Evolutionary conservation across 2,888 invertebrate species (phyloP).

Genomic region (Oligia latruncula): DNA sequence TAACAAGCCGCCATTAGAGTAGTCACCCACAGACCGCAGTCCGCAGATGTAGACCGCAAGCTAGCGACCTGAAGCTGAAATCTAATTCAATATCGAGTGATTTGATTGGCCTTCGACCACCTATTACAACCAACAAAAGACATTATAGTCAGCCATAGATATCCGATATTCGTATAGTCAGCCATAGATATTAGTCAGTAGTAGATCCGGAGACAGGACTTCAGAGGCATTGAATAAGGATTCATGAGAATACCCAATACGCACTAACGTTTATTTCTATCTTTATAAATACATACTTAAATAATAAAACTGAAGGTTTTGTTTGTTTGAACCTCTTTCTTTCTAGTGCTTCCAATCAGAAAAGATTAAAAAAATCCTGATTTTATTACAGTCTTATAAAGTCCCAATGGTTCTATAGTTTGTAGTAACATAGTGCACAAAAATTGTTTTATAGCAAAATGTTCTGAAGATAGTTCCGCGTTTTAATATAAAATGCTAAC

Average conservation of each 20-base stretch:
- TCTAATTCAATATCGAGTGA: not conserved
- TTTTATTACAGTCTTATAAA: not conserved
- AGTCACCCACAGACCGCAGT: too few species aligned
- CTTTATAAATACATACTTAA: too few species aligned
- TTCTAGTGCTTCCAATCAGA: too few species aligned
- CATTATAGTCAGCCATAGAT: not conserved
- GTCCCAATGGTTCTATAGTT: not conserved
- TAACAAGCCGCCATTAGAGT: too few species aligned
- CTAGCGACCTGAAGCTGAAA: too few species aligned
- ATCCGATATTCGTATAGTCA: too few species aligned
- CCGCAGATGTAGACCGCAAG: too few species aligned
- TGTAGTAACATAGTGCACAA: not conserved
- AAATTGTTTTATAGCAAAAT: not conserved
- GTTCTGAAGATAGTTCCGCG: not conserved
- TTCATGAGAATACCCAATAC: too few species aligned
- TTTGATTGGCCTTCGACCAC: not conserved
- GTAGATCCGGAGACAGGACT: not conserved
- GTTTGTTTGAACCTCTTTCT: too few species aligned
- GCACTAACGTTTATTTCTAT: too few species aligned
- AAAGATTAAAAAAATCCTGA: not conserved
- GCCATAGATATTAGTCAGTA: too few species aligned
- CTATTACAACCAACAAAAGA: not conserved
- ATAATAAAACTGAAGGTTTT: too few species aligned
- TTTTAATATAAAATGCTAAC: conserved; percentile 17
- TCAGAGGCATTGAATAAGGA: not conserved